Evolutionary conservation across 2,797 vertebrate species (phyloP), one percentile per base, ranked within the genome.

Genomic region (Poecilia picta): DNA sequence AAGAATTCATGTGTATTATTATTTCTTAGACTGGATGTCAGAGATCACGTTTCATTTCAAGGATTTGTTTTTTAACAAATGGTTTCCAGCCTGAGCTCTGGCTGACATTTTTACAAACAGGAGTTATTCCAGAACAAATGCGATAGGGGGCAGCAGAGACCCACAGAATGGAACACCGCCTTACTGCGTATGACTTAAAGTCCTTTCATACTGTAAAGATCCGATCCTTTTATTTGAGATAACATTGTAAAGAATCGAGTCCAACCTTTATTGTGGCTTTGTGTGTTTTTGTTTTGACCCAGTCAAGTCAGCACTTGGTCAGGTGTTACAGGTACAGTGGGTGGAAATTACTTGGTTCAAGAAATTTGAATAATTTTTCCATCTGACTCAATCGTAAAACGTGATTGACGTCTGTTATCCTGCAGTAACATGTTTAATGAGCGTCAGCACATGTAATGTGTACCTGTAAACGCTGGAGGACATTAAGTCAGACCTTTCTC

Each of bases 61-160:
- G 10, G 23, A 12, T n/a, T 55, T 25, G 8, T n/a, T 51, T 49
- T 51, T 51, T 45, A 51, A 51, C 20, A 51, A 51, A 23, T 51
- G 49, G 49, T 51, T 51, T 51, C 49, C 49, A 51, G 16, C 49
- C 49, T 51, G 47, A 49, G 18, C 47, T 49, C 47, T 49, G 18
- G 20, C 20, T 8, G 49, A 51, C 20, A 23, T 51, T 53, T 6
- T 49, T 2, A 39, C 25, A 45, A 3, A 3, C 47, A 28, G 25
- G 8, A 74, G n/a, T 31, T 47, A 57, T 33, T 36, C 33, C 36
- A 43, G 25, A 12, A 39, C 74, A 0, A 3, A 36, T 55, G 46
- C 92, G 79, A 31, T n/a, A 78, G 92, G 76, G 82, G 90, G 90
- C 92, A 90, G 87, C 82, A 91, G 76, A 91, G 86, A 75, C 31